Evolutionary conservation across 2,113 vertebrate species (phyloP).

Genomic region (Notechis scutatus): DNA sequence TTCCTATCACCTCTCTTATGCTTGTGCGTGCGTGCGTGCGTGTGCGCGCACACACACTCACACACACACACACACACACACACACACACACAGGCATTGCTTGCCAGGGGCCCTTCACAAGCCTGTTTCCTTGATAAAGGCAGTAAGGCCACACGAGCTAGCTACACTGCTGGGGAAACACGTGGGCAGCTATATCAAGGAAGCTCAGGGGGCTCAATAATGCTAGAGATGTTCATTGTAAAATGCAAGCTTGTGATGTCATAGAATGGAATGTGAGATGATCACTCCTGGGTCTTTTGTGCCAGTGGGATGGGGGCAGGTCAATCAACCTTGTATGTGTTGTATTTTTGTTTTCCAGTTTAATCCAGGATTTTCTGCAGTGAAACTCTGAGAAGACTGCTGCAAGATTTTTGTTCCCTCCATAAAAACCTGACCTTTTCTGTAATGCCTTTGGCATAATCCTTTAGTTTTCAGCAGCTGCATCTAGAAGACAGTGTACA

Average conservation of each 20-base stretch:
- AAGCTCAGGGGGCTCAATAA: neutral
- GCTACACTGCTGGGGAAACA: neutral
- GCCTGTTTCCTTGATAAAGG: neutral
- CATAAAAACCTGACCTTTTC: neutral
- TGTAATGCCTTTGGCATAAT: neutral
- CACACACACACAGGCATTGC: neutral
- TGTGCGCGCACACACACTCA: rapidly evolving
- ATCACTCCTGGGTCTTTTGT: neutral
- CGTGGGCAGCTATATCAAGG: neutral
- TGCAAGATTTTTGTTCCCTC: neutral
- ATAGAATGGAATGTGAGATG: neutral
- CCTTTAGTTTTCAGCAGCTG: neutral
- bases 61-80: neutral
- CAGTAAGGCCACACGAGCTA: neutral
- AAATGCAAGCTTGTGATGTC: neutral
- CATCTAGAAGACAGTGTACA: neutral
- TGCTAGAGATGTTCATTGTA: neutral
- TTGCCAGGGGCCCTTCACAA: neutral
- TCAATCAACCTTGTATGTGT: no score
- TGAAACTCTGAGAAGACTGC: neutral
- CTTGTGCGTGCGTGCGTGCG: no score
- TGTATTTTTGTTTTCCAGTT: neutral
- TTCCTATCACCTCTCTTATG: neutral
- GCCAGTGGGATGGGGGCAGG: neutral
- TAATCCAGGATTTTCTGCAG: neutral